Evolutionary conservation across 2,888 invertebrate genomes (phyloP), one percentile per base, ranked within the genome.

Genomic region (Scotopteryx bipunctaria): DNA sequence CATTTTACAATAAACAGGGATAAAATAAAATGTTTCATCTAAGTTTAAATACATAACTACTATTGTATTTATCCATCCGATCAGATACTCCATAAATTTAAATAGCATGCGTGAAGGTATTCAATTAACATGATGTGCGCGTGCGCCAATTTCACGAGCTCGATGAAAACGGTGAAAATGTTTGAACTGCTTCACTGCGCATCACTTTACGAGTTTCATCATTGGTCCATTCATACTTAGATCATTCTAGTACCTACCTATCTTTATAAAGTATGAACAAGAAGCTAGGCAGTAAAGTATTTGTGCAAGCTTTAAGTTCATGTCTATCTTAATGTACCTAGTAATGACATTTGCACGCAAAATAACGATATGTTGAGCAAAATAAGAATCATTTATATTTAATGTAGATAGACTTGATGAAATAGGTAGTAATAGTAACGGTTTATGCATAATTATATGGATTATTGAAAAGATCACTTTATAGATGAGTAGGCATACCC

Each of bases 91-190:
- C 76, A 81, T 78, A 71, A 64, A 72, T 66, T 74, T 66, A 76
- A 76, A 80, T 64, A 58, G 71, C 69, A 71, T 78, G 87, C 89
- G 87, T 89, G 88, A 80, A 83, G 85, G 80, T 78, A 88, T 90
- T 83, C 78, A 75, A 84, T 86, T 80, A 86, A 73, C 64, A 55
- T 52, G 69, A 48, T 67, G 54, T 59, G 71, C 73, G 88, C 87
- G 86, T 87, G 87, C 67, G 65, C 67, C 63, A 75, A 83, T 88
- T 86, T 86, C 83, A 80, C 81, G 80, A 83, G 81, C 82, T 78
- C 67, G 77, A 82, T 79, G 78, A 83, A 85, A 83, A 83, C 78
- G 71, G 89, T 85, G 89, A 89, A 90, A 90, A 84, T 86, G 52
- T 70, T 69, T 75, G 72, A 60, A 62, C 68, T 81, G 84, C 77